These are phyloP conservation scores for Teleogryllus occipitalis DNA, from an alignment of 1,140 invertebrate species.

Conservation along the genomic window DNA sequence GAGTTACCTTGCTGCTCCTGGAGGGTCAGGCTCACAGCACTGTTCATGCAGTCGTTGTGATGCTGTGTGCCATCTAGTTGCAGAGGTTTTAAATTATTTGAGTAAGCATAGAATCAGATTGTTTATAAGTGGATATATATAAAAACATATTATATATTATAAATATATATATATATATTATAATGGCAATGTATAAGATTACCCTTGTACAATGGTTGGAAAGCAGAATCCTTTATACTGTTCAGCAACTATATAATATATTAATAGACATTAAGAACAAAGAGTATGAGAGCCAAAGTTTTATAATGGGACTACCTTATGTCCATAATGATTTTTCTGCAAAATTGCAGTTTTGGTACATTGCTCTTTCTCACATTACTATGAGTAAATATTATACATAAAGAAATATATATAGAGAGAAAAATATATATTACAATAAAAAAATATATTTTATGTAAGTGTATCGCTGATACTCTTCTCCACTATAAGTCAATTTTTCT, in stretches of 20 bases:
- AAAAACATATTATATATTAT: neutral
- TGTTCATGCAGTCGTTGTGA: neutral
- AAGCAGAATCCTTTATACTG: slow-evolving; percentile 20
- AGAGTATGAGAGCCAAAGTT: slow-evolving; percentile 4
- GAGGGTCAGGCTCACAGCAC: neutral
- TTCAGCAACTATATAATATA: slow-evolving; percentile 11
- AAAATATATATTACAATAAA: slow-evolving; percentile 16
- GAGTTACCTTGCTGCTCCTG: neutral
- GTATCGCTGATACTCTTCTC: slow-evolving; percentile 17
- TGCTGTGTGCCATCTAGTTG: slow-evolving; percentile 3
- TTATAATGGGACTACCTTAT: neutral
- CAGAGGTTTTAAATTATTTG: slow-evolving; percentile 21
- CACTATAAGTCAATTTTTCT: slow-evolving; percentile 17
- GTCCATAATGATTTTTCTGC: neutral
- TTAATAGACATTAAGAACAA: neutral
- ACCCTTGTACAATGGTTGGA: slow-evolving; percentile 20
- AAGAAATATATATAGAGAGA: slow-evolving; percentile 11
- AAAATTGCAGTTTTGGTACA: slow-evolving; percentile 7
- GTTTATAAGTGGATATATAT: slow-evolving; percentile 10
- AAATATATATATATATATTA: slow-evolving; percentile 14
- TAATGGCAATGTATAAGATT: neutral
- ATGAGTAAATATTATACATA: slow-evolving; percentile 14
- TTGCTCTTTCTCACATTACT: slow-evolving; percentile 14
- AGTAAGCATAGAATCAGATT: slow-evolving; percentile 15
- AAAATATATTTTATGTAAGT: slow-evolving; percentile 20